Conservation (phyloP, 2,888 invertebrate genomes). For the Herminia tarsipennalis region DNA sequence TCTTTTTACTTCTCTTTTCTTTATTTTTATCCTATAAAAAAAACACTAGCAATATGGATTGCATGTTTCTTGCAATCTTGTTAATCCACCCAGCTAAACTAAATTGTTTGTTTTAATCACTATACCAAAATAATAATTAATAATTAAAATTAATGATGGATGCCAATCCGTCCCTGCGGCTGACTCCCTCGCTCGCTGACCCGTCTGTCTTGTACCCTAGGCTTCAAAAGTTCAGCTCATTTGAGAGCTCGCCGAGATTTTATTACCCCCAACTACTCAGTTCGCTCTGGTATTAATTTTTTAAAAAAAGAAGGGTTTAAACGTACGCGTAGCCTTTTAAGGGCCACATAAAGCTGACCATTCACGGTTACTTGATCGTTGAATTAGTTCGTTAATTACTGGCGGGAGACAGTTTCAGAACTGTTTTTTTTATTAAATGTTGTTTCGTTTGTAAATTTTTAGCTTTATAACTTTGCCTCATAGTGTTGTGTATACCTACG, state of each 20-base stretch:
- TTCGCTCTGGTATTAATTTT: slow-evolving; percentile 74
- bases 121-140: not conserved
- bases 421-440: slow-evolving; percentile 39
- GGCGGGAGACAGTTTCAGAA: slow-evolving; percentile 74
- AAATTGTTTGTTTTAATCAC: not conserved
- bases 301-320: slow-evolving; percentile 71
- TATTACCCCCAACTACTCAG: slow-evolving; percentile 81
- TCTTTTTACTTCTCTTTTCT: no score
- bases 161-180: slow-evolving; percentile 63
- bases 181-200: slow-evolving; percentile 79
- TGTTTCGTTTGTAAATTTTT: slow-evolving; percentile 32
- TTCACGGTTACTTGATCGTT: slow-evolving; percentile 76
- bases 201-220: slow-evolving; percentile 82
- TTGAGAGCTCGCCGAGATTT: slow-evolving; percentile 84
- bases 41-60: not conserved
- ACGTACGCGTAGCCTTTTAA: slow-evolving; percentile 73
- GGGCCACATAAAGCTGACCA: slow-evolving; percentile 73
- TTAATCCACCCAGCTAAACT: no score
- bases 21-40: no score
- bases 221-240: slow-evolving; percentile 85
- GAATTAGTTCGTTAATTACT: slow-evolving; percentile 79
- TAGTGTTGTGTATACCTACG: no score
- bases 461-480: slow-evolving; percentile 13
- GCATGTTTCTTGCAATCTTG: no score
- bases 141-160: not conserved